Conservation (phyloP, 2,113 vertebrate species). For the Ammospiza caudacuta region DNA sequence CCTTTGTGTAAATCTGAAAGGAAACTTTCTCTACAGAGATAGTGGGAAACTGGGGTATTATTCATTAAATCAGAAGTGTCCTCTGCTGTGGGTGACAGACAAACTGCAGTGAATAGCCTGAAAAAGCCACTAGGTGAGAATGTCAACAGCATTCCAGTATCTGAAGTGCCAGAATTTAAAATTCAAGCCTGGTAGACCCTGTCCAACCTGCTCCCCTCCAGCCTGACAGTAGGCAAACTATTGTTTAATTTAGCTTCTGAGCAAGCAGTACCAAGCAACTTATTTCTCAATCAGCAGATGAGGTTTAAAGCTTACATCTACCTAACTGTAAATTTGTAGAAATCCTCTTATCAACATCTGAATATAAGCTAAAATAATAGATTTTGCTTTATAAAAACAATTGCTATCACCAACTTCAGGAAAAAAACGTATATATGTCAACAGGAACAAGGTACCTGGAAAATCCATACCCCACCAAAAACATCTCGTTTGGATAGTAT, state of each 20-base stretch:
- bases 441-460: neutral
- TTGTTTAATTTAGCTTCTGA: neutral
- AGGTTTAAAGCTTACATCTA: neutral
- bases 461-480: neutral
- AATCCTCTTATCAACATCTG: neutral
- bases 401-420: neutral
- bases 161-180: neutral
- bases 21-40: neutral
- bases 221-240: neutral
- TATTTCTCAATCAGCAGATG: neutral
- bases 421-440: neutral
- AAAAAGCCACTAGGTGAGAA: constrained; percentile 1
- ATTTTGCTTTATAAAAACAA: neutral
- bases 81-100: neutral
- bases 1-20: neutral
- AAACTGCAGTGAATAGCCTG: neutral
- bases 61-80: neutral
- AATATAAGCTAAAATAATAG: neutral
- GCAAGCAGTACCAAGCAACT: neutral
- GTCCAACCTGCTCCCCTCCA: neutral
- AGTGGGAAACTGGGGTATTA: neutral
- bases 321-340: neutral
- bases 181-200: neutral
- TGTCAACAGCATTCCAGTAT: neutral
- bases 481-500: neutral